Evolutionary conservation across 1,140 invertebrate genomes (phyloP).

Genomic region (Mya arenaria): DNA sequence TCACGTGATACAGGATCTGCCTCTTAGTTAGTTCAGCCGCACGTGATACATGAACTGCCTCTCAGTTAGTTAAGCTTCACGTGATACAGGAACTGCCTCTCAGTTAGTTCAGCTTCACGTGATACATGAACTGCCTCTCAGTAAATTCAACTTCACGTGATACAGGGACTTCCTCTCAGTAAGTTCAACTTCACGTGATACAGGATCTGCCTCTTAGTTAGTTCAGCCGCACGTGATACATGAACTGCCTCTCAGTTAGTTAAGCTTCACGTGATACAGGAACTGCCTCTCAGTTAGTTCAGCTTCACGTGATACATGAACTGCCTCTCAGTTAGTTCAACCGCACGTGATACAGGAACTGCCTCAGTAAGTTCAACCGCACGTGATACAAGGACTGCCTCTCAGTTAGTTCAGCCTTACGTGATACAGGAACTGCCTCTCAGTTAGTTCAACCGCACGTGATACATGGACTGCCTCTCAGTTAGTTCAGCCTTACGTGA

Average conservation of each 20-base stretch:
- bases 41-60: not conserved
- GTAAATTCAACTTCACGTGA: not conserved
- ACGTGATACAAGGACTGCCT: not conserved
- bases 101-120: not conserved
- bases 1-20: too few relatives aligned
- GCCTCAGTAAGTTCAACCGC: not conserved
- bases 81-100: slow-evolving; percentile 6
- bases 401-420: not conserved
- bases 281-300: not conserved
- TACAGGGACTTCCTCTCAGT: not conserved
- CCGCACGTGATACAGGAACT: not conserved
- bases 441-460: not conserved
- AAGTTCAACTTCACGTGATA: not conserved
- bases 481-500: not conserved
- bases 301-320: not conserved
- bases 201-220: not conserved
- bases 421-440: not conserved
- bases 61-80: not conserved
- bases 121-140: not conserved
- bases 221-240: not conserved
- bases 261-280: not conserved
- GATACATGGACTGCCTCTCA: not conserved
- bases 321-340: not conserved
- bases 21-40: not conserved
- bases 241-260: not conserved